Conservation (phyloP, 2,888 invertebrate species). For the Pyralis farinalis region DNA sequence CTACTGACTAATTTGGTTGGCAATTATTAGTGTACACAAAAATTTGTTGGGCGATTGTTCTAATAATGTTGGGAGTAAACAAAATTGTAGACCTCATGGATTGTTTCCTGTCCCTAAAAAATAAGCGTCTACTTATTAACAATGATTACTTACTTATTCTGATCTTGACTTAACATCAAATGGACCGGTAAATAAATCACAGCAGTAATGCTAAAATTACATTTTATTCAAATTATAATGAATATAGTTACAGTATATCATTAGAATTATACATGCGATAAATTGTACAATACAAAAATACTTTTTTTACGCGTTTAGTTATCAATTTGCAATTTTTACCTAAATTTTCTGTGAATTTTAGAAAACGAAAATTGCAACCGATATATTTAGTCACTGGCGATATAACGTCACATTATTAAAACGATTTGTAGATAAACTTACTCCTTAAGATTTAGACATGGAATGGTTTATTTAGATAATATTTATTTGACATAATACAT, state of each 20-base stretch:
- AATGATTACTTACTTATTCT: conserved; percentile 61
- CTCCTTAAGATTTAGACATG: conserved; percentile 39
- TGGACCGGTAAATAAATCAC: conserved; percentile 37
- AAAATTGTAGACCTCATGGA: conserved; percentile 26
- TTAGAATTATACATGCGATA: conserved; percentile 65
- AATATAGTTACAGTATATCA: conserved; percentile 45
- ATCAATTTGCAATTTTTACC: conserved; percentile 20
- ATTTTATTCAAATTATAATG: conserved; percentile 64
- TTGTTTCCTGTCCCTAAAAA: conserved; percentile 76
- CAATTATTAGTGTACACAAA: too few relatives aligned
- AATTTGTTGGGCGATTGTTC: too few relatives aligned
- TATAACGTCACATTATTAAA: neutral
- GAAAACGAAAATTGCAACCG: conserved; percentile 11
- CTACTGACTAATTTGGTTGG: too few relatives aligned
- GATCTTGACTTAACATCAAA: conserved; percentile 28
- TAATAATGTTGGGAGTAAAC: too few relatives aligned
- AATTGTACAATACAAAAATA: conserved; percentile 76
- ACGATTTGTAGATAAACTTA: conserved; percentile 19
- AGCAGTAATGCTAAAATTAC: conserved; percentile 56
- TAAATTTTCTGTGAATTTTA: conserved; percentile 14
- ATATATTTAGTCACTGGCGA: conserved; percentile 8
- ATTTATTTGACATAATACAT: conserved; percentile 24
- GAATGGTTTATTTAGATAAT: conserved; percentile 44
- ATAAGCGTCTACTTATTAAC: conserved; percentile 41
- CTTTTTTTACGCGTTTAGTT: conserved; percentile 46